These are phyloP conservation scores for Anarrhichthys ocellatus DNA, from an alignment of 2,113 vertebrate species.

Conservation along the genomic window DNA sequence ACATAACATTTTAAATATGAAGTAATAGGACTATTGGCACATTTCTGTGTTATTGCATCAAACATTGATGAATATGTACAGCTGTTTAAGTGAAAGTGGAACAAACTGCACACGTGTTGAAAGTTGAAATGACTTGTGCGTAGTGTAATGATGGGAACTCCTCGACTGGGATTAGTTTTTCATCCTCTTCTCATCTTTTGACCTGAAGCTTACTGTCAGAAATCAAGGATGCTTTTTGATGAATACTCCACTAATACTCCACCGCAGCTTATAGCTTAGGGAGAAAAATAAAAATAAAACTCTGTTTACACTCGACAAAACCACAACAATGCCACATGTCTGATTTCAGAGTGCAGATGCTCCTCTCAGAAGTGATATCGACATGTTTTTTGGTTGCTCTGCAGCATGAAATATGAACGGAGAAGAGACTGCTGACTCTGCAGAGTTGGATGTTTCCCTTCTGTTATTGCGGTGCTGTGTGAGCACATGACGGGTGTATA, in stretches of 20 bases:
- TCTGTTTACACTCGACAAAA: background rate
- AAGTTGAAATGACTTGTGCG: background rate
- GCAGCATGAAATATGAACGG: background rate
- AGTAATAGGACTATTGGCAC: background rate
- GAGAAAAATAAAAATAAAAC: background rate
- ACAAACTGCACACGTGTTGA: background rate
- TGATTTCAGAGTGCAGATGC: background rate
- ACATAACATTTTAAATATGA: background rate
- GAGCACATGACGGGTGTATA: background rate
- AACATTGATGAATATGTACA: background rate
- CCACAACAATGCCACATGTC: background rate
- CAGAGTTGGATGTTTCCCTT: background rate
- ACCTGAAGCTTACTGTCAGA: background rate
- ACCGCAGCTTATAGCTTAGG: background rate
- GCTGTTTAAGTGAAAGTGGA: no score
- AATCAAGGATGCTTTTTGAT: background rate
- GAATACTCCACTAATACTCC: background rate
- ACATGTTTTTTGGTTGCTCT: background rate
- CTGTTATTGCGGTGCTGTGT: background rate
- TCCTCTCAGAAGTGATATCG: background rate
- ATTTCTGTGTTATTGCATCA: background rate
- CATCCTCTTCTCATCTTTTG: background rate
- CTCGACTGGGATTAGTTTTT: background rate
- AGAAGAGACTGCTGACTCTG: background rate
- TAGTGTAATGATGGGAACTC: background rate